Evolutionary conservation across 2,888 invertebrate genomes (phyloP).

Genomic region (Oegoconia quadripuncta): DNA sequence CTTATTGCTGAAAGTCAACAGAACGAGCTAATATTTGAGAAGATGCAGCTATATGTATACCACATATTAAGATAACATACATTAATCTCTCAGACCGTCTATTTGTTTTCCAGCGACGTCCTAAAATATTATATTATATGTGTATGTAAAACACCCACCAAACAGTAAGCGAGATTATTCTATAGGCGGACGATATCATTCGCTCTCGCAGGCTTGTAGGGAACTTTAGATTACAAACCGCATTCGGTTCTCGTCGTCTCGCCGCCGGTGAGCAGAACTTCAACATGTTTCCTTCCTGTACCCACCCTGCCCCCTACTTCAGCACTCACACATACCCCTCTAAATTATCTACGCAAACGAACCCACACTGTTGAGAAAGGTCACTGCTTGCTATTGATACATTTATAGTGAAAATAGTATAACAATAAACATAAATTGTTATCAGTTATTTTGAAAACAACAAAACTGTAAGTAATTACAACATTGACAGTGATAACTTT

Average conservation of each 20-base stretch:
- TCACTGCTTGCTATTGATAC: conserved; percentile 17
- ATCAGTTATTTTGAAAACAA: conserved; percentile 1
- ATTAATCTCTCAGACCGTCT: too few relatives aligned
- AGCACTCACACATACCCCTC: conserved; percentile 26
- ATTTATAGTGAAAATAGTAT: too few relatives aligned
- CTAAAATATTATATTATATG: too few relatives aligned
- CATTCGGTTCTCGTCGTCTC: conserved; percentile 72
- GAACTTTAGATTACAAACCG: conserved; percentile 38
- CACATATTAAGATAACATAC: too few relatives aligned
- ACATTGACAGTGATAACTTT: conserved; percentile 19
- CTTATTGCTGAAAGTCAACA: too few relatives aligned
- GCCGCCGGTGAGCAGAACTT: conserved; percentile 81
- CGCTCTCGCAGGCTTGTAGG: background rate
- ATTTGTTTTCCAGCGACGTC: too few relatives aligned
- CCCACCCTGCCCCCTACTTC: conserved; percentile 28
- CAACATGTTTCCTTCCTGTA: conserved; percentile 70
- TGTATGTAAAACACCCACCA: too few relatives aligned
- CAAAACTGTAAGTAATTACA: background rate
- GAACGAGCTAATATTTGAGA: too few relatives aligned
- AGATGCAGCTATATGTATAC: too few relatives aligned
- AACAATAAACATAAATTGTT: too few relatives aligned
- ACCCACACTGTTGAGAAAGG: conserved; percentile 31
- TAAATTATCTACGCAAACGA: conserved; percentile 27
- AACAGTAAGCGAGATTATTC: too few relatives aligned
- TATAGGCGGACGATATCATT: background rate